These are phyloP conservation scores for Hipparchia sbordonii DNA, from an alignment of 2,888 invertebrate genomes.

Conservation along the genomic window DNA sequence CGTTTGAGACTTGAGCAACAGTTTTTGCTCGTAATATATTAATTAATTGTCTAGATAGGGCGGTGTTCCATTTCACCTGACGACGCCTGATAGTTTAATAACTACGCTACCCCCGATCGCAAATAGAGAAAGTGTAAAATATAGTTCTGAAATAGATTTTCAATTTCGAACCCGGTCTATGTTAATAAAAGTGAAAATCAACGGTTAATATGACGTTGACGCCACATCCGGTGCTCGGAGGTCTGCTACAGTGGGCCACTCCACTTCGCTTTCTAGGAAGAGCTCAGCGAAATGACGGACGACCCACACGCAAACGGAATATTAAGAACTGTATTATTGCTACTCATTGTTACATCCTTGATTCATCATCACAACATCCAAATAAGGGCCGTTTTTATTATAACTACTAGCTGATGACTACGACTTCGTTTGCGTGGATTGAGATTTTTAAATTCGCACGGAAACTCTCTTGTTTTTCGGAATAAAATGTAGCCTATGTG, in stretches of 20 bases:
- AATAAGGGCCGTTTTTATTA: conserved; percentile 18
- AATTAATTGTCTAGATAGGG: neutral
- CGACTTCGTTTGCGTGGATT: too few relatives aligned
- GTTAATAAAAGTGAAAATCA: conserved; percentile 74
- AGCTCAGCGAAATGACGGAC: conserved; percentile 66
- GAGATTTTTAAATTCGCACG: too few relatives aligned
- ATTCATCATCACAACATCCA: conserved; percentile 51
- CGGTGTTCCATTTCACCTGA: conserved; percentile 13
- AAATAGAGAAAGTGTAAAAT: conserved; percentile 31
- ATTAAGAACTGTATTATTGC: conserved; percentile 57
- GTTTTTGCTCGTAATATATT: neutral
- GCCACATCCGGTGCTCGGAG: conserved; percentile 58
- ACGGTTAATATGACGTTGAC: conserved; percentile 60
- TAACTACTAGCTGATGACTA: too few relatives aligned
- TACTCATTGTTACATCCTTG: conserved; percentile 51
- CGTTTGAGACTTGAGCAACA: neutral
- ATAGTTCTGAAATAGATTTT: conserved; percentile 34
- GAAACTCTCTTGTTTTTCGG: too few relatives aligned
- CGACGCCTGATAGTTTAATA: conserved; percentile 61
- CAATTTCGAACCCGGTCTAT: conserved; percentile 35
- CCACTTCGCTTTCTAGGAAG: conserved; percentile 76
- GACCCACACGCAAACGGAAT: conserved; percentile 58
- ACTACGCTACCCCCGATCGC: conserved; percentile 46
- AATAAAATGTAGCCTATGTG: too few relatives aligned
- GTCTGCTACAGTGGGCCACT: conserved; percentile 65